A percentile compares a stretch with the other conserved stretches of the same genome.
Conservation (phyloP, 1,140 invertebrate genomes). For the Sycophaga agraensis region DNA sequence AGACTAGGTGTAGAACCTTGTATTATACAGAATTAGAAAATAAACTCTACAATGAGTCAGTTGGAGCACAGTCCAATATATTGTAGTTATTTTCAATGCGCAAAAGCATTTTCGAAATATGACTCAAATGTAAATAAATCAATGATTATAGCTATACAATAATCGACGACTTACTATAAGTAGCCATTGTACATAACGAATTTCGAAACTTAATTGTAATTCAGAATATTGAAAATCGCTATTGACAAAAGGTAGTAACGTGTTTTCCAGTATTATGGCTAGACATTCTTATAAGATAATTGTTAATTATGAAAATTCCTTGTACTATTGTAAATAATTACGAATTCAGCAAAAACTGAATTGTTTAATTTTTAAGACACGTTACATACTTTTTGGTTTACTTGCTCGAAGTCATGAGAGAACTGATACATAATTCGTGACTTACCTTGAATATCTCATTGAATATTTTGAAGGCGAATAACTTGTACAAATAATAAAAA, state of each 20-base stretch:
- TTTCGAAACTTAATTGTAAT: slow-evolving; percentile 25
- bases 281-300: neutral
- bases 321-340: too few species aligned
- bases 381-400: neutral
- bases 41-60: neutral
- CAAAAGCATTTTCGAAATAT: slow-evolving; percentile 16
- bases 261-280: slow-evolving; percentile 16
- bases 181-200: slow-evolving; percentile 44
- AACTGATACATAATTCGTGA: slow-evolving; percentile 46
- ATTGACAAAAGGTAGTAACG: neutral
- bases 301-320: too few species aligned
- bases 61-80: neutral
- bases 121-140: slow-evolving; percentile 36
- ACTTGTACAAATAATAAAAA: neutral
- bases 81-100: slow-evolving; percentile 24
- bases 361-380: neutral
- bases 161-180: slow-evolving; percentile 35
- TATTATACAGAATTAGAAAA: slow-evolving; percentile 33
- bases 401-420: slow-evolving; percentile 36
- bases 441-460: slow-evolving; percentile 30
- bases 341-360: neutral
- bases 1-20: slow-evolving; percentile 24
- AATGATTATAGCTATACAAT: slow-evolving; percentile 30
- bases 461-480: too few species aligned
- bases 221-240: slow-evolving; percentile 10